Percentiles rank a stretch among this genome's conserved stretches.
These are phyloP conservation scores for Eristalis arbustorum DNA, from an alignment of 2,888 invertebrate genomes.

Conservation along the genomic window DNA sequence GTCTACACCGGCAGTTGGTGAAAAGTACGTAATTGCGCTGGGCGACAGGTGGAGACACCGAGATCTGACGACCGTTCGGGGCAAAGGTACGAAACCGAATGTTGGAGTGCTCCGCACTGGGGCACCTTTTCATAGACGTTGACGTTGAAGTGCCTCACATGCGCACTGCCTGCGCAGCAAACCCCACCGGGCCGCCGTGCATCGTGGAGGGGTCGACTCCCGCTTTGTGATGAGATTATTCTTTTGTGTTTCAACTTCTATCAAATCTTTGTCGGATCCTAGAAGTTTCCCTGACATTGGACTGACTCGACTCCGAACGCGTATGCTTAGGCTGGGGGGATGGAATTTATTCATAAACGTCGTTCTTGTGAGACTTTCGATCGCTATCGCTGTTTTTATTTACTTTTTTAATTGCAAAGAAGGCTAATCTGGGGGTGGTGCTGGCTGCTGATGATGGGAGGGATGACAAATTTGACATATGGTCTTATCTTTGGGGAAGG, in stretches of 20 bases:
- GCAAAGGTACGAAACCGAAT: conserved; percentile 41
- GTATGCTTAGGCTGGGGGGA: not conserved
- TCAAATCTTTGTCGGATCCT: conserved; percentile 21
- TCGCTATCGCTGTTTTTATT: conserved; percentile 27
- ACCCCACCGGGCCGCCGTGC: not conserved
- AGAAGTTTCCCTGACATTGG: conserved; percentile 17
- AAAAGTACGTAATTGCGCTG: not conserved
- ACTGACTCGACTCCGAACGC: conserved; percentile 5
- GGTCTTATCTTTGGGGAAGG: not conserved
- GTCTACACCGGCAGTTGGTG: too few relatives aligned
- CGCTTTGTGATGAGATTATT: not conserved
- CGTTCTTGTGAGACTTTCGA: conserved; percentile 17
- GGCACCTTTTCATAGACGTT: conserved; percentile 25
- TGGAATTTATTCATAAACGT: not conserved
- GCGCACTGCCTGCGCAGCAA: conserved; percentile 18
- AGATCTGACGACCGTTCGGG: conserved; percentile 29
- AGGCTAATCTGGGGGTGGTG: not conserved
- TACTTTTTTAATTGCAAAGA: conserved; percentile 27
- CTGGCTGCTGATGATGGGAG: not conserved
- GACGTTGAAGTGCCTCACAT: conserved; percentile 37
- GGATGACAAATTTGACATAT: conserved; percentile 1
- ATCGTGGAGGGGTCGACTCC: not conserved
- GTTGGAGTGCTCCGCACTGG: conserved; percentile 25
- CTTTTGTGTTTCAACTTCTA: conserved; percentile 25
- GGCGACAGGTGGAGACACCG: not conserved